A percentile compares a stretch with the other conserved stretches of the same genome.
Evolutionary conservation across 2,888 invertebrate genomes (phyloP).

Genomic region (Stomorhina lunata): DNA sequence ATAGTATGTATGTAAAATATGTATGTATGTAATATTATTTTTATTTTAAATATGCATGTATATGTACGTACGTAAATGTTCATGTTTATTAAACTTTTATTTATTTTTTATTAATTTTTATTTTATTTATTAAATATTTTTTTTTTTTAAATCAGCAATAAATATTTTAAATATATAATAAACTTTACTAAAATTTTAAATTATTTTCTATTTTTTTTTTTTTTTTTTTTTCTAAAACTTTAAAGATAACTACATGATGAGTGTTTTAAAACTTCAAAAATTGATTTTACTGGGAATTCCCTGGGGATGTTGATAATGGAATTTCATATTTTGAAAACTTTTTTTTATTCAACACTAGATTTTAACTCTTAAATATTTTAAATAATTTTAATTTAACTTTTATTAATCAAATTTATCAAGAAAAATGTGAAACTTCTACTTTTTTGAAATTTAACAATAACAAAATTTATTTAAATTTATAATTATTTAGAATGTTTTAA

Average conservation of each 20-base stretch:
- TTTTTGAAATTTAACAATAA: conserved; percentile 14
- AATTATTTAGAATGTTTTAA: neutral
- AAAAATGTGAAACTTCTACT: neutral
- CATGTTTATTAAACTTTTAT: no score
- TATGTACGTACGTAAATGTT: neutral
- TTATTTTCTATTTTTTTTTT: no score
- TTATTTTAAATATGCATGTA: conserved; percentile 6
- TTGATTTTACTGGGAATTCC: neutral
- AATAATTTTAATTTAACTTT: conserved; percentile 34
- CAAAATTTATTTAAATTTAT: neutral
- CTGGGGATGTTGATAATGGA: neutral
- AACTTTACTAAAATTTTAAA: no score
- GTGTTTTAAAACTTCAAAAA: neutral
- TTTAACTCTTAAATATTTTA: conserved; percentile 24
- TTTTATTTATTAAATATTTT: conserved; percentile 5
- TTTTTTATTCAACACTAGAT: neutral
- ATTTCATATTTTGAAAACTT: neutral
- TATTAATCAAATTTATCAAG: neutral
- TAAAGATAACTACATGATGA: no score
- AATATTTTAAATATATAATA: conserved; percentile 28
- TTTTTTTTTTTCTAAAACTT: no score
- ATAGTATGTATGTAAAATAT: neutral
- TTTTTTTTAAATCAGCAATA: conserved; percentile 17
- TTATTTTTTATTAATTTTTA: conserved; percentile 22
- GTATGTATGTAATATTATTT: conserved; percentile 2